Base-by-base conservation (phyloP, 53 echinoderm and acorn worm genomes). In the Stichopus horrens region DNA sequence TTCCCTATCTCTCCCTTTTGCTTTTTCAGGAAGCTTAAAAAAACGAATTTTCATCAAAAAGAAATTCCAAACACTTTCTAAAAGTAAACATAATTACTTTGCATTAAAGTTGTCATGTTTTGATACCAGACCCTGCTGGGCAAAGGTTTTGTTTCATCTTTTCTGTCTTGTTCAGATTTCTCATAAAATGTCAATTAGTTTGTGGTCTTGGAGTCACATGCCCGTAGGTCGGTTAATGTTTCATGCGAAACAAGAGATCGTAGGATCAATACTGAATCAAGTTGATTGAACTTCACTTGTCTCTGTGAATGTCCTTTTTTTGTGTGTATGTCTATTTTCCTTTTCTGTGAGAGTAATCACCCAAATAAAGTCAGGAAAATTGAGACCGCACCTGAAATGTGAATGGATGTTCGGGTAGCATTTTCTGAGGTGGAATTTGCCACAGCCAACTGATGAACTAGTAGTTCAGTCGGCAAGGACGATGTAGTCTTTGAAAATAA, bases 31-130 rank as follows among this genome's bases (percentile, higher is more conserved):
- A 68, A 68, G 59, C 59, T 59, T 23, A 76, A 23, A 76, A 53
- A 76, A 76, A 76, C 76, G 53, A 76, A 76, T 76, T 76, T 76
- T 22, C 76, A 76, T 76, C 37, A 23, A 76, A 76, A 76, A 76
- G 23, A 76, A 76, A 76, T 76, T 76, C 23, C 76, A 76, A 76
- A 76, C 76, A 76, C 76, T 76, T 76, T 76, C 76, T 76, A 76
- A 76, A 76, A 76, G 76, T 76, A 76, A 76, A 76, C 52, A 76
- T 76, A 76, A 76, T 76, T 76, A 76, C 10, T 75, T 76, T 76
- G 76, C 76, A 76, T 76, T 76, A 76, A 76, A 23, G 76, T 76
- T 76, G 76, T 76, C 76, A 76, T 76, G 76, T 76, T 76, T 76
- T 76, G 76, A 76, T 76, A 76, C 51, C 76, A 76, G 76, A 23